A percentile compares a stretch with the other conserved stretches of the same genome.
These are phyloP conservation scores for Ips nitidus DNA, from an alignment of 1,140 invertebrate genomes.

Conservation along the genomic window DNA sequence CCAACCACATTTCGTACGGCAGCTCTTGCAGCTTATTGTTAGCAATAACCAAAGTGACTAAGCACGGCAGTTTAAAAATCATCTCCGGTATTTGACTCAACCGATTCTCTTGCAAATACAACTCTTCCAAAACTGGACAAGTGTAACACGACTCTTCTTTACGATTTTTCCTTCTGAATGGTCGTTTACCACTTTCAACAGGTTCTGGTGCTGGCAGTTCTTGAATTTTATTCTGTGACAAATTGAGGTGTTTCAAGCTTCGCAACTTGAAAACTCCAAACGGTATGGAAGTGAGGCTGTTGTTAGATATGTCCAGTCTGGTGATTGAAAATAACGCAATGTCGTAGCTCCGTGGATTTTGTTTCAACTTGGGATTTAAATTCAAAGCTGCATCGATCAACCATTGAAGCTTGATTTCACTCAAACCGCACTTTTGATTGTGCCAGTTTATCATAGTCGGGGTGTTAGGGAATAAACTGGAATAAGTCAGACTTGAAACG, in stretches of 20 bases:
- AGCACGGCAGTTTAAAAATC: slow-evolving; percentile 76
- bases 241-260: slow-evolving; percentile 78
- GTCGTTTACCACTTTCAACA: slow-evolving; percentile 48
- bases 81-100: slow-evolving; percentile 77
- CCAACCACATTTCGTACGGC: slow-evolving; percentile 87
- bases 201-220: slow-evolving; percentile 59
- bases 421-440: slow-evolving; percentile 71
- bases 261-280: slow-evolving; percentile 79
- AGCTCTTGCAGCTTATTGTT: slow-evolving; percentile 90
- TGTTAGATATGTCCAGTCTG: slow-evolving; percentile 90
- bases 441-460: slow-evolving; percentile 96
- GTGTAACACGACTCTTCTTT: slow-evolving; percentile 57
- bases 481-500: slow-evolving; percentile 71
- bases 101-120: slow-evolving; percentile 87
- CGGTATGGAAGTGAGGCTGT: slow-evolving; percentile 80
- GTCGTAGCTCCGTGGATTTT: slow-evolving; percentile 68
- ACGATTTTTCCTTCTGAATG: slow-evolving; percentile 45
- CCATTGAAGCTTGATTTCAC: slow-evolving; percentile 77
- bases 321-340: slow-evolving; percentile 87
- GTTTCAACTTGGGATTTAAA: slow-evolving; percentile 80
- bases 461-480: slow-evolving; percentile 79
- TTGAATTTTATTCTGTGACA: slow-evolving; percentile 86
- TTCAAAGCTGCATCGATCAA: slow-evolving; percentile 79
- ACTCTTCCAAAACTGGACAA: slow-evolving; percentile 82
- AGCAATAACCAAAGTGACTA: slow-evolving; percentile 85